Base-by-base conservation (phyloP, 2,797 vertebrate genomes). In the Zenarchopterus dispar region DNA sequence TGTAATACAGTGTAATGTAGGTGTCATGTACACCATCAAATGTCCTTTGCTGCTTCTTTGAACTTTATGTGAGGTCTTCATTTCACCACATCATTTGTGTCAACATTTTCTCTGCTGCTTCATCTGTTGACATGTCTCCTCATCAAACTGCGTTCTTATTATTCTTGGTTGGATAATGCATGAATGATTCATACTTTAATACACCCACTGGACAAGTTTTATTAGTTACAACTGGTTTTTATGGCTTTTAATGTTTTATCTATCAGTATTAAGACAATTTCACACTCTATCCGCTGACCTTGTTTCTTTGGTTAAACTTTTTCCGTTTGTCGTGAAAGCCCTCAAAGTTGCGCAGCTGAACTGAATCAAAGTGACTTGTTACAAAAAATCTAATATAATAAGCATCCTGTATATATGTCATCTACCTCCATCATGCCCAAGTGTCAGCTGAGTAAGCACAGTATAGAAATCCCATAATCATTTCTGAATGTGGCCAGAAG, bases 401-500 rank as follows among this genome's bases (percentile, higher is more conserved):
- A 66, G 80, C 45, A 59, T 59, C 51, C 44, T 33, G 57, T 65
- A 48, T 62, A 46, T 60, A 6, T 77, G 75, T 84, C 71, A 54
- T 58, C 57, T 68, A 50, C 73, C 66, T 84, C 78, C 65, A 68
- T 75, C 63, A 24, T 21, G 62, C 39, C 51, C 17, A 11, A 21
- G 19, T 28, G 28, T 28, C 28, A 28, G 28, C 28, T 8, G n/a
- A 41, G 46, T 53, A 77, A 89, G 81, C 83, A 82, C 65, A 22
- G 59, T 43, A 39, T 10, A 62, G 70, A 87, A 88, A 88, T 88
- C 83, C 78, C 33, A 55, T 85, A 84, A 90, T 89, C 46, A 70
- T 77, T 84, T 80, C 73, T 86, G 81, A 82, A 87, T 90, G 84
- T 73, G 62, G 71, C 87, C 83, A 78, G 73, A 84, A 81, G 77